These are phyloP conservation scores for Lycodopsis pacificus DNA, from an alignment of 2,797 vertebrate species.

Conservation along the genomic window DNA sequence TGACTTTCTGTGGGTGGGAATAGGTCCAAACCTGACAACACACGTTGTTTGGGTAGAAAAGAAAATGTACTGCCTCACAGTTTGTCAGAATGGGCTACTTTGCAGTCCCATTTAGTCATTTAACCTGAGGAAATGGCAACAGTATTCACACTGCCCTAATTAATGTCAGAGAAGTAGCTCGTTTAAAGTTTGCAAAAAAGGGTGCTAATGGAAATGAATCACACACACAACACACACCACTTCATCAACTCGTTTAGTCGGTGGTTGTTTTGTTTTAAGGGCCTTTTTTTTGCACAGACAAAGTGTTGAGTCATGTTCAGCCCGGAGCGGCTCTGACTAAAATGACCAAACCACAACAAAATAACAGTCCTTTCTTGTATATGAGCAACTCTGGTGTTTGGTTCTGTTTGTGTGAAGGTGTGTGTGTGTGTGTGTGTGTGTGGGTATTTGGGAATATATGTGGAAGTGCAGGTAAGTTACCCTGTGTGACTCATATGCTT, in stretches of 20 bases:
- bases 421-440: not conserved
- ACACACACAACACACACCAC: not conserved
- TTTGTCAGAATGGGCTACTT: not conserved
- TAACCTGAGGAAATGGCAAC: slow-evolving; percentile 20
- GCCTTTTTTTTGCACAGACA: not conserved
- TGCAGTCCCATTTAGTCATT: slow-evolving; percentile 5
- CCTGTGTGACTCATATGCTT: slow-evolving; percentile 22
- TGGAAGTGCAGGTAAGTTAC: slow-evolving; percentile 19
- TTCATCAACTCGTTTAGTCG: slow-evolving; percentile 1
- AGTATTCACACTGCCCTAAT: not conserved
- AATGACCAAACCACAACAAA: slow-evolving; percentile 14
- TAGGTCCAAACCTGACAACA: not conserved
- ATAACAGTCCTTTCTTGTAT: not conserved
- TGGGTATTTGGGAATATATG: slow-evolving; percentile 5
- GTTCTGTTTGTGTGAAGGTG: slow-evolving; percentile 6
- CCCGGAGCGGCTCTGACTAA: not conserved
- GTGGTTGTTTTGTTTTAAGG: slow-evolving; percentile 2
- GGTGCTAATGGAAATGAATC: not conserved
- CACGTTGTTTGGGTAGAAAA: not conserved
- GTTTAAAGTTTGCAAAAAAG: slow-evolving; percentile 4
- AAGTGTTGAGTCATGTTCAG: slow-evolving; percentile 10
- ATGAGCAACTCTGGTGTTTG: slow-evolving; percentile 10
- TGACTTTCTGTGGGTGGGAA: not conserved
- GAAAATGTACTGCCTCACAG: not conserved
- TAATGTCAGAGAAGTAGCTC: not conserved